phyloP scores from a whole-genome alignment of 2,888 invertebrate species.

The Rotaria magnacalcarata region DNA sequence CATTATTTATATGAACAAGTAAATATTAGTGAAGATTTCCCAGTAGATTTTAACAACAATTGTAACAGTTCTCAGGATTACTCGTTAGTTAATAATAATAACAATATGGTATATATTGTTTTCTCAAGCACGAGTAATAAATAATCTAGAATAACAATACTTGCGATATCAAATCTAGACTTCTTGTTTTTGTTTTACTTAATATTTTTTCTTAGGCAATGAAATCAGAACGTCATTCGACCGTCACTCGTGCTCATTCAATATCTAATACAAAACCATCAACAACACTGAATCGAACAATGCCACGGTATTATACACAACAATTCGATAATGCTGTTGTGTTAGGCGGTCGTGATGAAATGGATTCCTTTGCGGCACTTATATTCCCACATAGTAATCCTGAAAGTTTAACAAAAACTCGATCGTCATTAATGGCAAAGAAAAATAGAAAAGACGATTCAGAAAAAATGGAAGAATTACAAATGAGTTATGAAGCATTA shows the following conservation, averaged over 20 bases:
- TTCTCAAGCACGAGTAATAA: no score
- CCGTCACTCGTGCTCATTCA: not conserved
- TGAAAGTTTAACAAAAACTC: not conserved
- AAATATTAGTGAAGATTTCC: no score
- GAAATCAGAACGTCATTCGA: not conserved
- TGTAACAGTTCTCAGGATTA: no score
- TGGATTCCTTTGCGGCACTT: not conserved
- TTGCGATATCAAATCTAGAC: not conserved
- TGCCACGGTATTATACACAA: not conserved
- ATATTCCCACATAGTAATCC: not conserved
- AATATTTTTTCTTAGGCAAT: not conserved
- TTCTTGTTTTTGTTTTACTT: not conserved
- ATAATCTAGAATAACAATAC: no score
- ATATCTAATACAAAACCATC: not conserved
- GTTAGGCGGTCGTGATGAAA: not conserved
- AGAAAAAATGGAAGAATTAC: constrained; percentile 25
- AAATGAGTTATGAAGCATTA: not conserved
- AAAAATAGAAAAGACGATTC: not conserved
- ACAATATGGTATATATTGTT: no score
- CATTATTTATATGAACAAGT: no score
- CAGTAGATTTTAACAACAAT: no score
- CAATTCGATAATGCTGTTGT: not conserved
- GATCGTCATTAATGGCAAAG: not conserved
- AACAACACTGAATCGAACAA: not conserved
- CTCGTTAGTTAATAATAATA: no score